These are phyloP conservation scores for Myocastor coypus DNA, from an alignment of 2,113 vertebrate species.

Conservation along the genomic window DNA sequence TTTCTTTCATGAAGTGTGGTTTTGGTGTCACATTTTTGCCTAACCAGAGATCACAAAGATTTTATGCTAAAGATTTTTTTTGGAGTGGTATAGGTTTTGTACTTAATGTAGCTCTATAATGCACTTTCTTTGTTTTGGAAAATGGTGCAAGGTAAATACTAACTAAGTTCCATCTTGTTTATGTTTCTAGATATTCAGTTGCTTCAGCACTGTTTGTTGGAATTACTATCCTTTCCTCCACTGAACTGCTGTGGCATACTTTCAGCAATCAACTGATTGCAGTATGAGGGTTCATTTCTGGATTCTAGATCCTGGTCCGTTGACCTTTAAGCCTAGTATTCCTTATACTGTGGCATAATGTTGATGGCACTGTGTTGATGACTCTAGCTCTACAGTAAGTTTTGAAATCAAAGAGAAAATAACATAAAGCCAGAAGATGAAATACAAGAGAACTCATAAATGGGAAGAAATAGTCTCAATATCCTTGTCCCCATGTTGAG, in stretches of 20 bases:
- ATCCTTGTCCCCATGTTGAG: no score
- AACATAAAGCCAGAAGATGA: neutral
- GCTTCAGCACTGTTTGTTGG: neutral
- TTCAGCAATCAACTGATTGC: neutral
- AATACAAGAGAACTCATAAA: neutral
- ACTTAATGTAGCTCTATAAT: neutral
- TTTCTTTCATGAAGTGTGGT: neutral
- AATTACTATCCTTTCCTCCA: neutral
- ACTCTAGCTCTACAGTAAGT: neutral
- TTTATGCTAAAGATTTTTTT: neutral
- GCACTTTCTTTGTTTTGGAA: neutral
- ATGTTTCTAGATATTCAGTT: neutral
- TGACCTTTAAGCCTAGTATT: neutral
- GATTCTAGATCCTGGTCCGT: neutral
- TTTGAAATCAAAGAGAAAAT: neutral
- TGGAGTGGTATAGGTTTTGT: neutral
- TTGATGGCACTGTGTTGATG: neutral
- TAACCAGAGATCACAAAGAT: neutral
- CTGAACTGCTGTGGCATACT: no score
- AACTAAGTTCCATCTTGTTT: neutral
- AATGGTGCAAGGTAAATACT: neutral
- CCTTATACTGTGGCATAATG: neutral
- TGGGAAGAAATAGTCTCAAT: neutral
- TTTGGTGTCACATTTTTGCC: neutral
- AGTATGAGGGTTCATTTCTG: neutral